Base-by-base conservation (phyloP, 2,888 invertebrate genomes). In the Liopterus haemorrhoidalis region DNA sequence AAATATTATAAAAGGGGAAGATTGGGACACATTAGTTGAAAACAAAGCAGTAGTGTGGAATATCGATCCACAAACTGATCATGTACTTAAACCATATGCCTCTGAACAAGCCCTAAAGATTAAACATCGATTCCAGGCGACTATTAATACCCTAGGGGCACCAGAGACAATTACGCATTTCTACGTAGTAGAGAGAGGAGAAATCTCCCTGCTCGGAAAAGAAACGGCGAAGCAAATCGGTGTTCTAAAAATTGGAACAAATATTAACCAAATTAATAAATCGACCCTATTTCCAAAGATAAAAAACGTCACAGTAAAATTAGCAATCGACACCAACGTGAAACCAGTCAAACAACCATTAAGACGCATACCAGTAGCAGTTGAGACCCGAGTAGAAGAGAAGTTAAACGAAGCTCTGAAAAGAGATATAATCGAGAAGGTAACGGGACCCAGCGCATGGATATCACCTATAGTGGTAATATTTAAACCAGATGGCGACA, bases 391-490 rank as follows among this genome's bases (percentile, higher is more conserved):
- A 41, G 54, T 35, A 51, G 56, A 48, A 50, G 51, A 27, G 25
- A 56, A 30, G 16, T 27, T 14, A 28, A 22, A 49, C 14, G 39
- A 49, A 11, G 42, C 40, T 1, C 12, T 49, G 18, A 3, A 43
- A n/a, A 21, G 18, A 8, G 60, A 59, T 35, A 62, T 64, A 25
- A 63, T 64, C 31, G 60, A 62, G 51, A 49, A 47, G 35, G 61
- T 64, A 6, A 49, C 45, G 12, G 58, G 54, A 28, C 59, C 59
- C 15, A 58, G 58, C 21, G 24, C 41, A 19, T 65, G 64, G 61
- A 54, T 65, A 47, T 59, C 62, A 51, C 56, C 62, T 5, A 56
- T 65, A 5, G 60, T 62, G 2, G 46, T 61, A 18, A 57, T 59
- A 11, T 55, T 59, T 27, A 61, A 62, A 43, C 50, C 51, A 31